phyloP scores from a whole-genome alignment of 2,113 vertebrate species.

The Leptodactylus fuscus region DNA sequence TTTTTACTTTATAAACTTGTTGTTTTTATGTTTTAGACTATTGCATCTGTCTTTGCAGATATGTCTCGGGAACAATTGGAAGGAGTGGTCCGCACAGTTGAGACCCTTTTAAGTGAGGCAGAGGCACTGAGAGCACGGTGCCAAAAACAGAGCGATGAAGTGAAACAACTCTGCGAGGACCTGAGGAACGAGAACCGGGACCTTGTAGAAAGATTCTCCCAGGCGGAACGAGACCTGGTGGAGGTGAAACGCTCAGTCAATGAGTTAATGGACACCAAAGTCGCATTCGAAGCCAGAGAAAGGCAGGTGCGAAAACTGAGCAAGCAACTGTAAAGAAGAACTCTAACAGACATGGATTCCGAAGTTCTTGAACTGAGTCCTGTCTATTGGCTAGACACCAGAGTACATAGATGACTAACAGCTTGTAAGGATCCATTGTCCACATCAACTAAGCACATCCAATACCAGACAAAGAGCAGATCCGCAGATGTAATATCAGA shows the following conservation, averaged over 20 bases:
- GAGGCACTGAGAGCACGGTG: constrained; percentile 60
- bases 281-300: constrained; percentile 65
- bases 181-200: constrained; percentile 62
- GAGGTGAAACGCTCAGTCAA: constrained; percentile 61
- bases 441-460: neutral
- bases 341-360: neutral
- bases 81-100: constrained; percentile 60
- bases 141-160: constrained; percentile 61
- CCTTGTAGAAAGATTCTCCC: constrained; percentile 52
- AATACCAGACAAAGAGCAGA: neutral
- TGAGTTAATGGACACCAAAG: constrained; percentile 67
- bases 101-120: constrained; percentile 60
- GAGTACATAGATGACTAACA: neutral
- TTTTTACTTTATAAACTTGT: too few species aligned
- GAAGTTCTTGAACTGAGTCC: neutral
- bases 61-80: constrained; percentile 66
- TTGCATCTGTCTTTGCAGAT: constrained; percentile 28
- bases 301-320: constrained; percentile 67
- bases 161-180: constrained; percentile 50
- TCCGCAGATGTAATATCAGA: neutral
- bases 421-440: neutral
- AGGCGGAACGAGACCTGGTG: constrained; percentile 63
- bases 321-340: constrained; percentile 62
- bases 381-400: neutral
- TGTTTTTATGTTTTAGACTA: neutral